Base-by-base conservation (phyloP, 2,888 invertebrate genomes). In the Eumacrocentrus americanus region DNA sequence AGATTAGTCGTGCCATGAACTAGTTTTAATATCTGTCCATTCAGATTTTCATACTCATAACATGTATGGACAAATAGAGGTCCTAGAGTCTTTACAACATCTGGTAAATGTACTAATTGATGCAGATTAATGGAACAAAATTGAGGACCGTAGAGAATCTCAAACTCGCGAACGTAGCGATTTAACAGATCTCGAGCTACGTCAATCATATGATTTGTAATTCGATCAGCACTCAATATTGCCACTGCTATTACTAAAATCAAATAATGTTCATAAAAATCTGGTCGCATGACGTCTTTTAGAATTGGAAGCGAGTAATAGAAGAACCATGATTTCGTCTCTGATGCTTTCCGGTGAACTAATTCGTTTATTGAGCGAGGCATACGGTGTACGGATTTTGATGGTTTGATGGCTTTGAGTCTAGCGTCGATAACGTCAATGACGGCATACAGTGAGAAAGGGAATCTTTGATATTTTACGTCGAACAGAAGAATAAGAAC, bases 61-160 rank as follows among this genome's bases (percentile, higher is more conserved):
- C 66, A 64, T n/a, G 63, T 58, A 35, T 54, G 56, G 3, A 48
- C 58, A 61, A 64, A 64, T 11, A 64, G 58, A n/a, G 64, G 66
- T 12, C 64, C 62, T 38, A 65, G 48, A 3, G 46, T 38, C 23
- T 50, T 18, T 3, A 67, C 62, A 25, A 38, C 52, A 6, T 46
- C 52, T 1, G 59, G 25, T 12, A 65, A 53, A 48, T 67, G 67
- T 12, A 63, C 22, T n/a, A 64, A 25, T 25, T 58, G 55, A 38
- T 65, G 65, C 7, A 65, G 23, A 29, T 64, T 65, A 29, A 63
- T 60, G 1, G 62, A 50, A 42, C 54, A 64, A 44, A 54, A 58
- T 40, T 61, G 54, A 1, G 60, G 37, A 16, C 61, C 60, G 35
- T 66, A 63, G 16, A 64, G 23, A 20, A 7, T 16, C 57, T 64